A percentile compares a stretch with the other conserved stretches of the same genome.
Conservation (phyloP, 2,888 invertebrate species). For the Nymphalis polychloros region DNA sequence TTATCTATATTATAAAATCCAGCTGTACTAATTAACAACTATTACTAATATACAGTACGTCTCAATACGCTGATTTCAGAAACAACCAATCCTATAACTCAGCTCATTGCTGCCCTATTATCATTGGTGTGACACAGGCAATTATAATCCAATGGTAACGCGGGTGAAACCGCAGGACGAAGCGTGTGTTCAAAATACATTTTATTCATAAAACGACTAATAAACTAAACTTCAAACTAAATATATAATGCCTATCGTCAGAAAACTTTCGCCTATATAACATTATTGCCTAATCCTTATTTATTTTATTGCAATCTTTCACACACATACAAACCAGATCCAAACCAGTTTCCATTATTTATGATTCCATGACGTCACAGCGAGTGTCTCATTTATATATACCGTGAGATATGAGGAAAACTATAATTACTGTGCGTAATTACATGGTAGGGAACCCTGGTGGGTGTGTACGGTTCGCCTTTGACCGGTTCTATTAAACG, state of each 20-base stretch:
- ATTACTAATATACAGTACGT: no score
- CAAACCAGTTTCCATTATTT: slow-evolving; percentile 23
- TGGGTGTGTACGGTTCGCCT: slow-evolving; percentile 35
- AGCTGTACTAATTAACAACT: no score
- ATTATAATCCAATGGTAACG: no score
- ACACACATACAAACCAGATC: slow-evolving; percentile 15
- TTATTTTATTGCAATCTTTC: slow-evolving; percentile 26
- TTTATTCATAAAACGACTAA: background rate
- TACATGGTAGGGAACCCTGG: slow-evolving; percentile 17
- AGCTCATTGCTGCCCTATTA: no score
- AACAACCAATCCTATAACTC: no score
- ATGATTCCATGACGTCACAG: slow-evolving; percentile 16
- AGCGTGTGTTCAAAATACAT: background rate
- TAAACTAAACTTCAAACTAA: background rate
- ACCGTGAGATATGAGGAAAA: slow-evolving; percentile 18
- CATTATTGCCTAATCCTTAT: slow-evolving; percentile 20
- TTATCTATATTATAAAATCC: no score
- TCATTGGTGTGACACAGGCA: no score
- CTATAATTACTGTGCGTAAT: slow-evolving; percentile 27
- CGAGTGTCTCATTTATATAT: background rate
- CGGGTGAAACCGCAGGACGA: no score
- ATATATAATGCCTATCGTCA: slow-evolving; percentile 13
- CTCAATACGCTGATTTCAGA: no score
- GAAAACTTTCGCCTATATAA: slow-evolving; percentile 30
- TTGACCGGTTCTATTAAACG: slow-evolving; percentile 35